Conservation (phyloP, 2,888 invertebrate genomes). For the Watsonalla cultraria region DNA sequence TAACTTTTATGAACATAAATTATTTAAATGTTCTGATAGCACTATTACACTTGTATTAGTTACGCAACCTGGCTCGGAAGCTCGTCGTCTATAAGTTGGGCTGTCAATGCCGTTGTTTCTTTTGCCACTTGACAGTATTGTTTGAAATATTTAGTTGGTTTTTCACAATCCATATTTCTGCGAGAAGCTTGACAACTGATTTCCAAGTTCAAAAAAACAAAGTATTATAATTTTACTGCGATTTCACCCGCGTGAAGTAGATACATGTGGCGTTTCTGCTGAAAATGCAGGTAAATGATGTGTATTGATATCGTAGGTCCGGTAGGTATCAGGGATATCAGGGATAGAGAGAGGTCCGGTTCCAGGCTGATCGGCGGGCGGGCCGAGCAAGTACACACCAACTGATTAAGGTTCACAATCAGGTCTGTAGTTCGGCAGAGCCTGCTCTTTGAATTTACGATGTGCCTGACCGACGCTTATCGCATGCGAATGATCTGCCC, state of each 20-base stretch:
- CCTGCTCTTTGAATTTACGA: conserved; percentile 77
- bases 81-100: no score
- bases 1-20: no score
- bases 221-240: no score
- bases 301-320: conserved; percentile 6
- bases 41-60: no score
- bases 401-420: conserved; percentile 74
- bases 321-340: conserved; percentile 7
- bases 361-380: conserved; percentile 11
- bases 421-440: conserved; percentile 74
- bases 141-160: no score
- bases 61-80: no score
- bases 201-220: no score
- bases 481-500: conserved; percentile 78
- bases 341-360: conserved; percentile 15
- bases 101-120: no score
- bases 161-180: no score
- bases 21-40: no score
- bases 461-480: conserved; percentile 77
- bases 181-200: no score
- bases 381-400: conserved; percentile 49
- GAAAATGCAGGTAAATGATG: conserved; percentile 6
- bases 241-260: neutral
- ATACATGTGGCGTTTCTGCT: neutral
- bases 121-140: no score